Conservation (phyloP, 2,888 invertebrate species). For the Hydraecia micacea region DNA sequence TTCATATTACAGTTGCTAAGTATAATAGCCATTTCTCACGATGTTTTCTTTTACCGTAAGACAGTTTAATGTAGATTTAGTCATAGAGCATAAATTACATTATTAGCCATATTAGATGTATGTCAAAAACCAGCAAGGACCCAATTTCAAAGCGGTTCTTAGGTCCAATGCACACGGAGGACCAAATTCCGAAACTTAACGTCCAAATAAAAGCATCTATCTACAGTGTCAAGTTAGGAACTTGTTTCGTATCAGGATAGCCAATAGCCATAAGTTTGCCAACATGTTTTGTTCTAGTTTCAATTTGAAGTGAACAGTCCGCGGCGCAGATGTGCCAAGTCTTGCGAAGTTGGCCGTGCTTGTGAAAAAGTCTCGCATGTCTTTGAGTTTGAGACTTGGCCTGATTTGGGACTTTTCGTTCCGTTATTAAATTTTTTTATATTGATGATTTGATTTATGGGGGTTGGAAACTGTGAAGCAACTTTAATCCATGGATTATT, state of each 20-base stretch:
- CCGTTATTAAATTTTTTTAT: slow-evolving; percentile 46
- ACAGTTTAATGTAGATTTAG: background rate
- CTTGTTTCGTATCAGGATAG: slow-evolving; percentile 59
- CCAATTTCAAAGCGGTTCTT: background rate
- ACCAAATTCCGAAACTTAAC: slow-evolving; percentile 19
- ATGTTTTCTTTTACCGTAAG: background rate
- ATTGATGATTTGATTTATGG: slow-evolving; percentile 28
- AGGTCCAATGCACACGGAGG: slow-evolving; percentile 2
- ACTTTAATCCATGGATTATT: no score
- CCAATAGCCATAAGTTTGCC: slow-evolving; percentile 62
- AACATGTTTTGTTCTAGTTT: slow-evolving; percentile 65
- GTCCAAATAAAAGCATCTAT: slow-evolving; percentile 43
- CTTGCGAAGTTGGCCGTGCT: slow-evolving; percentile 53
- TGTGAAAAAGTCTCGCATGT: slow-evolving; percentile 56
- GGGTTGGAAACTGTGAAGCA: background rate
- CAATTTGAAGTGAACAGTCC: slow-evolving; percentile 62
- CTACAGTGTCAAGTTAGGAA: slow-evolving; percentile 48
- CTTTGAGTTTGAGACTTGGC: slow-evolving; percentile 47
- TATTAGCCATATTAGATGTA: no score
- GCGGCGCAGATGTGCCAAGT: slow-evolving; percentile 63
- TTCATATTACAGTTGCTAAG: no score
- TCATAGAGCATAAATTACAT: background rate
- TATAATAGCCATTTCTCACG: background rate
- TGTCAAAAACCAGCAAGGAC: background rate
- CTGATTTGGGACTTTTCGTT: slow-evolving; percentile 42